These are phyloP conservation scores for Daphoenositta chrysoptera DNA, from an alignment of 2,113 vertebrate genomes.

Conservation along the genomic window DNA sequence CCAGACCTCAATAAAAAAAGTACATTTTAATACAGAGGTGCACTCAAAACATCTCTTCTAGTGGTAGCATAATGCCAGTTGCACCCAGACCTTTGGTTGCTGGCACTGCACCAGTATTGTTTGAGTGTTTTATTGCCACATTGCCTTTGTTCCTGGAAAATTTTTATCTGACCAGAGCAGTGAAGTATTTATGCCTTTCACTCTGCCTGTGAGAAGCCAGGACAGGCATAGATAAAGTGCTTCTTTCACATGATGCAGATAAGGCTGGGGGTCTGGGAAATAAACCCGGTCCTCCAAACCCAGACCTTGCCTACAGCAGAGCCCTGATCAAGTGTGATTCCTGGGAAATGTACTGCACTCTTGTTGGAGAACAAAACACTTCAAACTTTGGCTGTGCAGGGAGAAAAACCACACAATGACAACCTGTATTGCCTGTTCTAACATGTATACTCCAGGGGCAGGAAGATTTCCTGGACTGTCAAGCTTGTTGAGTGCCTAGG, in stretches of 20 bases:
- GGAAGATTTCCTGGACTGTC: neutral
- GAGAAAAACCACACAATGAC: neutral
- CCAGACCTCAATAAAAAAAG: neutral
- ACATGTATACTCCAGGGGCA: neutral
- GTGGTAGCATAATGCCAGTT: neutral
- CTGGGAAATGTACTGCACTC: neutral
- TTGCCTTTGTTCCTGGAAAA: neutral
- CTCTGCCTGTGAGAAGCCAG: neutral
- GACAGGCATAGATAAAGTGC: neutral
- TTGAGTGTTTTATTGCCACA: neutral
- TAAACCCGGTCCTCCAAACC: neutral
- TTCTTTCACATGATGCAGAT: neutral
- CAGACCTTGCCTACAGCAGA: neutral
- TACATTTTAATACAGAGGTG: neutral
- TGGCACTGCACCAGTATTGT: neutral
- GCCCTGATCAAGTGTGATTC: neutral
- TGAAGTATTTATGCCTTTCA: neutral
- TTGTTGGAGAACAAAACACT: neutral
- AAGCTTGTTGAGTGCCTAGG: neutral
- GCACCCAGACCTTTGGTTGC: neutral
- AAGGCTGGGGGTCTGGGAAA: neutral
- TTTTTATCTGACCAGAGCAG: neutral
- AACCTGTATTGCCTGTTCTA: neutral
- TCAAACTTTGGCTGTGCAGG: neutral
- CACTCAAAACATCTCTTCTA: neutral